Percentiles rank a stretch among this genome's conserved stretches.
phyloP scores from a whole-genome alignment of 35 echinoderm and acorn worm species.

The Strongylocentrotus purpuratus region DNA sequence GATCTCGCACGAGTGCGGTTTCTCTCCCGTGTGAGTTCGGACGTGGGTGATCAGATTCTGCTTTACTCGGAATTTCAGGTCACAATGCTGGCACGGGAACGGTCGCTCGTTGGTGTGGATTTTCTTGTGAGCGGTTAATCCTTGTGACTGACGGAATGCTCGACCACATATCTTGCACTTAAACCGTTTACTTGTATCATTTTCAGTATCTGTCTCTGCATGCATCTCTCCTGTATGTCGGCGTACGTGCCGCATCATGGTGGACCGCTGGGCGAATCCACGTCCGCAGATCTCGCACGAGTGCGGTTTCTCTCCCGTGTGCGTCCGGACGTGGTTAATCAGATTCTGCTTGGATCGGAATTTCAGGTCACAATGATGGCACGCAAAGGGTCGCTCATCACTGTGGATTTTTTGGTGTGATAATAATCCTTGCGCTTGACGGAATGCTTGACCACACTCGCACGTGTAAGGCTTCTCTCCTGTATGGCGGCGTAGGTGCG shows the following conservation, averaged over 20 bases:
- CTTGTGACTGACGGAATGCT: neutral
- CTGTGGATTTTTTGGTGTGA: constrained; percentile 60
- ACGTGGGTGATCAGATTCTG: constrained; percentile 51
- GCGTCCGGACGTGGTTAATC: constrained; percentile 50
- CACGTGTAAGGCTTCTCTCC: constrained; percentile 67
- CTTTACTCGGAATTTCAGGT: constrained; percentile 53
- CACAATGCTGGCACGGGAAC: constrained; percentile 52
- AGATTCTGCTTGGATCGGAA: constrained; percentile 34
- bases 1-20: constrained; percentile 53
- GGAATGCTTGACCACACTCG: constrained; percentile 32
- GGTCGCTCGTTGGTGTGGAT: constrained; percentile 66
- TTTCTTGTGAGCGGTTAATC: constrained; percentile 48
- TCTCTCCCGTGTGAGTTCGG: constrained; percentile 63
- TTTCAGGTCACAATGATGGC: constrained; percentile 48
- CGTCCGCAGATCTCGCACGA: constrained; percentile 45
- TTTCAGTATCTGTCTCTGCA: neutral
- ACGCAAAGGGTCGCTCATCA: constrained; percentile 48
- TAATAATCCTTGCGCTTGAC: neutral
- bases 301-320: constrained; percentile 64
- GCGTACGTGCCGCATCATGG: constrained; percentile 43
- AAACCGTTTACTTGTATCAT: neutral
- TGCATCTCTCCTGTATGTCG: constrained; percentile 55
- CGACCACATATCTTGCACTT: constrained; percentile 14
- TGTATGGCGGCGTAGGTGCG: constrained; percentile 57
- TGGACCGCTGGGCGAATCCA: constrained; percentile 13